These are phyloP conservation scores for Drosophila murphyi DNA, from an alignment of 1,140 invertebrate species.

Conservation along the genomic window DNA sequence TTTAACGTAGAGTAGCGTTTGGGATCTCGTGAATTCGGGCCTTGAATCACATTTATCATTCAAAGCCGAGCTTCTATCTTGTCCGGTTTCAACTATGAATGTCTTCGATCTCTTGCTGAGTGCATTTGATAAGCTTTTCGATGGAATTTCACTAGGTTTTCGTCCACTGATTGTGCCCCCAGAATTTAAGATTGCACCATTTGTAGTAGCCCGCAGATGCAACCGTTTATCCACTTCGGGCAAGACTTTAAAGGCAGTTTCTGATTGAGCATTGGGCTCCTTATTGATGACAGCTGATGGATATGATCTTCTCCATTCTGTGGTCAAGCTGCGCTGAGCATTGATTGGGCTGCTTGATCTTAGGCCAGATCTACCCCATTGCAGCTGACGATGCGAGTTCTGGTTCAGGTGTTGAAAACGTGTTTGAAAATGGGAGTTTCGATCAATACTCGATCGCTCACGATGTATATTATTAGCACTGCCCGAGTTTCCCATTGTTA, in stretches of 20 bases:
- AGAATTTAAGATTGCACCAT: slow-evolving; percentile 91
- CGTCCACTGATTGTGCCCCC: slow-evolving; percentile 91
- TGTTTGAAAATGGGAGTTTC: slow-evolving; percentile 54
- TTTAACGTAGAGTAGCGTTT: slow-evolving; percentile 51
- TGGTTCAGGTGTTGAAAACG: slow-evolving; percentile 50
- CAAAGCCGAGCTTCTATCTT: neutral
- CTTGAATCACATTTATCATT: slow-evolving; percentile 5
- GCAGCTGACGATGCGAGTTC: slow-evolving; percentile 13
- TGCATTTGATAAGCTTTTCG: slow-evolving; percentile 3
- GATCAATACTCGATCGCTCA: slow-evolving; percentile 29
- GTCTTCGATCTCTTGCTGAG: slow-evolving; percentile 47
- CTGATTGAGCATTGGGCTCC: slow-evolving; percentile 11
- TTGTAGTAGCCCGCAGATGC: slow-evolving; percentile 89
- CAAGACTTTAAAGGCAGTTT: slow-evolving; percentile 87
- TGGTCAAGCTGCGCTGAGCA: slow-evolving; percentile 14
- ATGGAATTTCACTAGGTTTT: slow-evolving; percentile 27
- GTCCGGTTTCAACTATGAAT: slow-evolving; percentile 29
- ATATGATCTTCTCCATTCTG: slow-evolving; percentile 45
- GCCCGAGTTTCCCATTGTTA: slow-evolving; percentile 55
- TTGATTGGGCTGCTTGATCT: slow-evolving; percentile 27
- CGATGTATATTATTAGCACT: slow-evolving; percentile 44
- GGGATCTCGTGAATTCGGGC: slow-evolving; percentile 49
- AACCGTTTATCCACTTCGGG: slow-evolving; percentile 87
- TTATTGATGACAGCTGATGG: slow-evolving; percentile 25
- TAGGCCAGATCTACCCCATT: slow-evolving; percentile 25